Conservation (phyloP, 2,888 invertebrate species). For the Portevinia maculata region DNA sequence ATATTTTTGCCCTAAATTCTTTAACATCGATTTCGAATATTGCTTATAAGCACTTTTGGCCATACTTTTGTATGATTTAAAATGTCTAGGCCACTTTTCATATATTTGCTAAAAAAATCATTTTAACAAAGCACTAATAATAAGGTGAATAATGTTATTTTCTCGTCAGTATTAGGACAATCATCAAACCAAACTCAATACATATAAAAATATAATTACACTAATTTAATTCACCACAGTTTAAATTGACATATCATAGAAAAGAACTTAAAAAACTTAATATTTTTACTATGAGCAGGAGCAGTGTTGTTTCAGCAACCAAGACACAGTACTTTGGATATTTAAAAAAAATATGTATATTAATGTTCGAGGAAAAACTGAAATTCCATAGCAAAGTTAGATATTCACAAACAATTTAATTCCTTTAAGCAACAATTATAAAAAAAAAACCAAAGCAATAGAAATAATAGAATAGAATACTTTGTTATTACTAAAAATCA, state of each 20-base stretch:
- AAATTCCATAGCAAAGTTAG: slow-evolving; percentile 50
- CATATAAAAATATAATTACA: not conserved
- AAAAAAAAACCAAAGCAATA: slow-evolving; percentile 21
- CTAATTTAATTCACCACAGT: slow-evolving; percentile 23
- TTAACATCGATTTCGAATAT: no score
- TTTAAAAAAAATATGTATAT: slow-evolving; percentile 50
- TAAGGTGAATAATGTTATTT: not conserved
- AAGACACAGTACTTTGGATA: slow-evolving; percentile 18
- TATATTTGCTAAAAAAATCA: not conserved
- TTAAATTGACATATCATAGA: slow-evolving; percentile 64
- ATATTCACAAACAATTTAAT: slow-evolving; percentile 34
- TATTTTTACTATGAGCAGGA: slow-evolving; percentile 34
- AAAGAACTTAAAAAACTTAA: slow-evolving; percentile 19
- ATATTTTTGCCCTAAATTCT: no score
- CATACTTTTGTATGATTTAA: no score
- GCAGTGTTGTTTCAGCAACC: slow-evolving; percentile 52
- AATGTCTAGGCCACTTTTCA: not conserved
- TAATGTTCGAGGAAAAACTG: slow-evolving; percentile 47
- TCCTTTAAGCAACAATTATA: slow-evolving; percentile 43
- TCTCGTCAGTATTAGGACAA: slow-evolving; percentile 55
- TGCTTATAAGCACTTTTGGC: no score
- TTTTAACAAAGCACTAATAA: not conserved
- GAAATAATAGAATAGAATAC: slow-evolving; percentile 42
- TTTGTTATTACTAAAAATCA: slow-evolving; percentile 59
- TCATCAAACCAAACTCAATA: slow-evolving; percentile 45